Evolutionary conservation across 2,113 vertebrate species (phyloP).

Genomic region (Oreochromis tanganicae): DNA sequence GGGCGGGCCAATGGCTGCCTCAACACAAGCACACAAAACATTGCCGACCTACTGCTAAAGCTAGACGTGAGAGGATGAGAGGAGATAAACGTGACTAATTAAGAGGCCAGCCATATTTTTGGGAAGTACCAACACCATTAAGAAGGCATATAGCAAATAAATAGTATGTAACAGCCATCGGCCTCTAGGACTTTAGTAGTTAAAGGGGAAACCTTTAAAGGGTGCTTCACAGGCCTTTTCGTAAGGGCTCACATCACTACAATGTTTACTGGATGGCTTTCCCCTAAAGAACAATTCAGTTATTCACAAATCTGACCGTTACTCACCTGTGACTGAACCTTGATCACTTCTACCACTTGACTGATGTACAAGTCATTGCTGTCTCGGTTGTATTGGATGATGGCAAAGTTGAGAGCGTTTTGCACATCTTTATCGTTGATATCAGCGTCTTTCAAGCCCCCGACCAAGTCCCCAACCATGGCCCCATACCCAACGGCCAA

Average conservation of each 20-base stretch:
- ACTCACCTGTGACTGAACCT: conserved; percentile 75
- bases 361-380: conserved; percentile 73
- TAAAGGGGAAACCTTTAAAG: background rate
- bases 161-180: background rate
- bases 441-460: background rate
- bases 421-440: background rate
- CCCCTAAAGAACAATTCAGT: background rate
- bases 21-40: too few species aligned
- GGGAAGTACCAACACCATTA: background rate
- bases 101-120: background rate
- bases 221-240: background rate
- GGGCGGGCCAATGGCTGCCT: too few species aligned
- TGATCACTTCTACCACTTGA: conserved; percentile 50
- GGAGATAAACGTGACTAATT: background rate
- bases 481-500: background rate
- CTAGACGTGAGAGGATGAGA: background rate
- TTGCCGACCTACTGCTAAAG: background rate
- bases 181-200: background rate
- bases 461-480: background rate
- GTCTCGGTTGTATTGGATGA: conserved; percentile 75
- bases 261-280: rapidly evolving
- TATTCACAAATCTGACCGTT: rapidly evolving
- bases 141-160: background rate
- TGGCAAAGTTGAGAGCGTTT: conserved; percentile 71
- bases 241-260: too few species aligned